Percentiles rank a stretch among this genome's conserved stretches.
These are phyloP conservation scores for Aporophyla lueneburgensis DNA, from an alignment of 2,888 invertebrate species.

Conservation along the genomic window DNA sequence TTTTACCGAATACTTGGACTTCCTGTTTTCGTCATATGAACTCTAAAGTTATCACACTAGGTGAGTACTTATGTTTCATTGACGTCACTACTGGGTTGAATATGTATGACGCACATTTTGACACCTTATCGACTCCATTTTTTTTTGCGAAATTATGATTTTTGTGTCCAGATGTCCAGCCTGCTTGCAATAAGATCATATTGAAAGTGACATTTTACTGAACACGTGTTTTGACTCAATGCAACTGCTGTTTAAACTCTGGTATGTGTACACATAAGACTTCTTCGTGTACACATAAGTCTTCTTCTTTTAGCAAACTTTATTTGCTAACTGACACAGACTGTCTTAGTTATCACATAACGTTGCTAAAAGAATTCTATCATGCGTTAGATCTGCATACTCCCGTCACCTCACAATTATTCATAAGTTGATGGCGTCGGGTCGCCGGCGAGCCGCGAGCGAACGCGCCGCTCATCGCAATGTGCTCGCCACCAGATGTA, in stretches of 20 bases:
- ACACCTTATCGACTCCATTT: too few relatives aligned
- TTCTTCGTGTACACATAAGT: too few relatives aligned
- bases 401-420: constrained; percentile 43
- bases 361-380: constrained; percentile 10
- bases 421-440: constrained; percentile 46
- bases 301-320: too few relatives aligned
- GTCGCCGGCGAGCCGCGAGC: constrained; percentile 37
- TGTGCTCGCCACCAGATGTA: constrained; percentile 26
- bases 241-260: background rate
- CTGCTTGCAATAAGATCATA: background rate
- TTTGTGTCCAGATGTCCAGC: background rate
- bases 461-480: constrained; percentile 24
- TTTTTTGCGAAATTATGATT: background rate
- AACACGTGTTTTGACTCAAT: background rate
- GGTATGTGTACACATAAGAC: too few relatives aligned
- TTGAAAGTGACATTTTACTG: background rate
- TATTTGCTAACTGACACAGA: too few relatives aligned
- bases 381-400: constrained; percentile 17
- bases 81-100: background rate
- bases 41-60: background rate
- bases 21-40: background rate
- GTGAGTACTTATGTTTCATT: background rate
- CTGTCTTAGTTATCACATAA: background rate
- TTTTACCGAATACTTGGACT: constrained; percentile 5
- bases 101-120: background rate